A percentile compares a stretch with the other conserved stretches of the same genome.
phyloP scores from a whole-genome alignment of 64 coral and sea anemone genomes.

The Actinia equina region DNA sequence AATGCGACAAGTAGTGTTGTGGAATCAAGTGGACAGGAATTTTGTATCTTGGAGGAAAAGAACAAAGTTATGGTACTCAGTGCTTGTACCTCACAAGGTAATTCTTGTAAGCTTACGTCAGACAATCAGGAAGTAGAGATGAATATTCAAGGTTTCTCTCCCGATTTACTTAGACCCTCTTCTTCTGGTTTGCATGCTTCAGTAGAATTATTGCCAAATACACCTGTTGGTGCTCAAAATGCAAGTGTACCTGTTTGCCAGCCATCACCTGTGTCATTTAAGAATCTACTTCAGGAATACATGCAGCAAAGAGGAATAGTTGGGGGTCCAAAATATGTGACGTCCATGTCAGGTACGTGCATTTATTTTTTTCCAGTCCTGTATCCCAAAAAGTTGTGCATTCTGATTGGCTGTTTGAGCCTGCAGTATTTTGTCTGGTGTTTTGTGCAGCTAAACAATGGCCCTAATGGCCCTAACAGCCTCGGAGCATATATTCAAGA shows the following conservation, averaged over 20 bases:
- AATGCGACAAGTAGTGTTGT: not conserved
- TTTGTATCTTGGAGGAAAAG: not conserved
- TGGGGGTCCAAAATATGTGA: slow-evolving; percentile 41
- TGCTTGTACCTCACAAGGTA: not conserved
- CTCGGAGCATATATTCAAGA: too few relatives aligned
- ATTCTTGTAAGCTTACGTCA: not conserved
- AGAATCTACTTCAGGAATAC: slow-evolving; percentile 78
- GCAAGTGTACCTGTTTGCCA: not conserved
- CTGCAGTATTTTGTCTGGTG: too few relatives aligned
- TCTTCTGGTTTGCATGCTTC: not conserved
- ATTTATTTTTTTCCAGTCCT: too few relatives aligned
- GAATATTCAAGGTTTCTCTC: not conserved
- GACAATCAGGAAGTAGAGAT: not conserved
- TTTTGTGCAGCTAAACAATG: too few relatives aligned
- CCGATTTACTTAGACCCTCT: not conserved
- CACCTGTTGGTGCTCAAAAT: not conserved
- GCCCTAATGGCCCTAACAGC: too few relatives aligned
- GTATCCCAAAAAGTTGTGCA: too few relatives aligned
- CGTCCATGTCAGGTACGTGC: slow-evolving; percentile 29
- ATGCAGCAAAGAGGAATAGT: slow-evolving; percentile 51
- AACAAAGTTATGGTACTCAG: not conserved
- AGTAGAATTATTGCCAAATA: not conserved
- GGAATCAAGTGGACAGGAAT: not conserved
- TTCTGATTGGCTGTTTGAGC: too few relatives aligned
- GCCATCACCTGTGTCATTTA: slow-evolving; percentile 43